phyloP scores from a whole-genome alignment of 2,113 vertebrate genomes.

The Misgurnus anguillicaudatus region DNA sequence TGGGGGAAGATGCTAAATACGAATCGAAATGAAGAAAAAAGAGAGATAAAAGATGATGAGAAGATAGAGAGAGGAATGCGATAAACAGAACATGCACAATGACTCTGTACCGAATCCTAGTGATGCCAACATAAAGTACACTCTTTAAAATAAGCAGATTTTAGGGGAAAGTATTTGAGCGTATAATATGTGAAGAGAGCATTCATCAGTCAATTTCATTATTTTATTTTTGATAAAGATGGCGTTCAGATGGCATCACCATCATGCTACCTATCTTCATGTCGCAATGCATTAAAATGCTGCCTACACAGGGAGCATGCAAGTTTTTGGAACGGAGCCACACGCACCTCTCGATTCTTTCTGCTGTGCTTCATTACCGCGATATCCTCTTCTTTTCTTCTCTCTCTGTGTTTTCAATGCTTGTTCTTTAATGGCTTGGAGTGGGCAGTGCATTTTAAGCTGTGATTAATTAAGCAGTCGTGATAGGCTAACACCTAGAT shows the following conservation, averaged over 20 bases:
- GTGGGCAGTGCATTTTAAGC: conserved; percentile 38
- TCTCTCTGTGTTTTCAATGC: conserved; percentile 8
- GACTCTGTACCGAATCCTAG: too few species aligned
- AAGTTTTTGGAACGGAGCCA: neutral
- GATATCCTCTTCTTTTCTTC: conserved; percentile 1
- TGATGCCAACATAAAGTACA: too few species aligned
- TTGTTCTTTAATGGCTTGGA: conserved; percentile 33
- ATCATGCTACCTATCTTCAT: too few species aligned
- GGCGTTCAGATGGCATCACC: too few species aligned
- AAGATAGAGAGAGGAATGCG: neutral
- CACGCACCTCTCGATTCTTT: neutral
- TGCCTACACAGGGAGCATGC: neutral
- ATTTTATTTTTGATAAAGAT: too few species aligned
- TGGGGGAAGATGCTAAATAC: neutral
- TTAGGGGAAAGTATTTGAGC: too few species aligned
- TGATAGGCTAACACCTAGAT: conserved; percentile 49
- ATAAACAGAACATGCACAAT: neutral
- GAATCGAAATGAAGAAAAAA: conserved; percentile 1
- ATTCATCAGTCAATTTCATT: too few species aligned
- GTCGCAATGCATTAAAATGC: neutral
- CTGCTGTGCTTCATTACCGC: conserved; percentile 28
- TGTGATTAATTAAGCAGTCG: conserved; percentile 44
- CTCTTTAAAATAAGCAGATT: too few species aligned
- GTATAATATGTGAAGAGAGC: too few species aligned
- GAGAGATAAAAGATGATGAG: neutral